Evolutionary conservation across 2,113 vertebrate genomes (phyloP).

Genomic region (Entosphenus tridentatus): DNA sequence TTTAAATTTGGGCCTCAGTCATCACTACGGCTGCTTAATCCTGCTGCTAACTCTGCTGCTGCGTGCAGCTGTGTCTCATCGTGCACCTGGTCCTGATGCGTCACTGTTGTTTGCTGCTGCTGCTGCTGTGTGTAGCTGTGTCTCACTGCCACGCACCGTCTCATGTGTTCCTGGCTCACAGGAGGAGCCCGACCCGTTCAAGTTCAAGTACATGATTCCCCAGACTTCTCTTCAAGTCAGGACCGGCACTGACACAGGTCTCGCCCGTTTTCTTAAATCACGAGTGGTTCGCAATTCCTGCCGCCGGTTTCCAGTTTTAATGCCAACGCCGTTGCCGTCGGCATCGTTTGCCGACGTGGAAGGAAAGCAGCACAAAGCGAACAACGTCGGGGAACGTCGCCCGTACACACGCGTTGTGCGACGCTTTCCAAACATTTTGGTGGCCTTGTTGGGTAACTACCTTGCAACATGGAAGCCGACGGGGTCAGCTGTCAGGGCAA

Average conservation of each 20-base stretch:
- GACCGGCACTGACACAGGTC: conserved; percentile 73
- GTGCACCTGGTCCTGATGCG: conserved; percentile 8
- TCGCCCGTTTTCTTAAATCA: conserved; percentile 4
- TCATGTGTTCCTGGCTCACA: conserved; percentile 11
- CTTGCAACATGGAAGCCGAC: too few species aligned
- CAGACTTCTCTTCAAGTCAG: conserved; percentile 72
- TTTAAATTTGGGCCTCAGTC: too few species aligned
- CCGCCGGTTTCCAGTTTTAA: not conserved
- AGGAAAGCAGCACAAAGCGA: too few species aligned
- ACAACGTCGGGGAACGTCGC: not conserved
- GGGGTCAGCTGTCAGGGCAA: too few species aligned
- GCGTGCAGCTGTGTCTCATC: not conserved
- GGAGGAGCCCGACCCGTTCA: conserved; percentile 60
- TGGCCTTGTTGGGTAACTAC: too few species aligned
- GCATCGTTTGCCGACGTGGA: too few species aligned
- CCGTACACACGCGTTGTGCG: not conserved
- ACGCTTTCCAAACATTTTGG: not conserved
- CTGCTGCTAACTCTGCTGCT: too few species aligned
- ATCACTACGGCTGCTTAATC: too few species aligned
- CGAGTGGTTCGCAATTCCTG: not conserved
- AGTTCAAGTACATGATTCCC: conserved; percentile 87
- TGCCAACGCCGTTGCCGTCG: too few species aligned
- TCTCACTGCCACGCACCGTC: not conserved
- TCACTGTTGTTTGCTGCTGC: not conserved
- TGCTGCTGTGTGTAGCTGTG: not conserved